Conservation (phyloP, 2,797 vertebrate genomes). For the Molossus molossus region DNA sequence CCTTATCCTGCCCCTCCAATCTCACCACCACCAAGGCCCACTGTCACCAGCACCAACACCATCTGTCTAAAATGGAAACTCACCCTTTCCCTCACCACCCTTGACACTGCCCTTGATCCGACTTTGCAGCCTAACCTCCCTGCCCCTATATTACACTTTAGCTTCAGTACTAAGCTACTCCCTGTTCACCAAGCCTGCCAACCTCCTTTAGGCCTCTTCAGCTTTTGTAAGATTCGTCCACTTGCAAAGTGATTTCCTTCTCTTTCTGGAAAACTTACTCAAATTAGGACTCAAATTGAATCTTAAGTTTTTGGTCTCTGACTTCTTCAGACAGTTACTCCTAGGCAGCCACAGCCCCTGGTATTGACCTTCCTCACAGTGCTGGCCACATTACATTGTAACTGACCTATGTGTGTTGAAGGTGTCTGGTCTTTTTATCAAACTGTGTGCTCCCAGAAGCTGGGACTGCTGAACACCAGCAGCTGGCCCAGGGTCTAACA, state of each 20-base stretch:
- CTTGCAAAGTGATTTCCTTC: background rate
- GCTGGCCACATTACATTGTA: background rate
- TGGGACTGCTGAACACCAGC: background rate
- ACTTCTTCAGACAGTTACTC: background rate
- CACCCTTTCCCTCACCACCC: background rate
- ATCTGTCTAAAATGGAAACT: background rate
- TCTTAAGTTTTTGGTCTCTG: background rate
- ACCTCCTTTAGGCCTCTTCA: background rate
- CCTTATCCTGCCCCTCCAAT: background rate
- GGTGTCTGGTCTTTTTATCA: background rate
- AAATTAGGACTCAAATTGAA: conserved; percentile 10
- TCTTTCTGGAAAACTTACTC: conserved; percentile 3
- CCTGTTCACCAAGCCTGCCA: background rate
- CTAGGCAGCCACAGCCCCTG: background rate
- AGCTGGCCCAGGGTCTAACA: background rate
- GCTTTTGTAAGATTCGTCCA: background rate
- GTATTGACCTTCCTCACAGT: background rate
- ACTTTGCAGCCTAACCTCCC: background rate
- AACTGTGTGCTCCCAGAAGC: background rate
- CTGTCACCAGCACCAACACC: background rate
- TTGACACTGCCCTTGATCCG: background rate
- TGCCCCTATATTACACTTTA: background rate
- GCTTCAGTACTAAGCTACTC: background rate
- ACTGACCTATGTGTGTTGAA: background rate
- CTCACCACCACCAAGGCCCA: background rate